These are phyloP conservation scores for Polypterus senegalus DNA, from an alignment of 2,113 vertebrate species.

Conservation along the genomic window DNA sequence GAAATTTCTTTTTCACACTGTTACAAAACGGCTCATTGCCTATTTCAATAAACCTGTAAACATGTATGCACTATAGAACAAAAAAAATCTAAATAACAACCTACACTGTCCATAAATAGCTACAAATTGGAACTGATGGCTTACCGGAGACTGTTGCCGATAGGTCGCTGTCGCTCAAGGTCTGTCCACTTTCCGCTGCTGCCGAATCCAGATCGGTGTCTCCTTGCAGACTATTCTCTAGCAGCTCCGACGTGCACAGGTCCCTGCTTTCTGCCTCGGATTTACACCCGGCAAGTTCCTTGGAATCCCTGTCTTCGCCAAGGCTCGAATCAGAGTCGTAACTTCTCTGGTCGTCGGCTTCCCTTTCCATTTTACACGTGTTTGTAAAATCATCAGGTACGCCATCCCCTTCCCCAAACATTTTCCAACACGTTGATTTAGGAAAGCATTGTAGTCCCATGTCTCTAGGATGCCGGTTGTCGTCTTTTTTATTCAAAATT, in stretches of 20 bases:
- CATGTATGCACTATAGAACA: too few relatives aligned
- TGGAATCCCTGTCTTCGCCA: constrained; percentile 60
- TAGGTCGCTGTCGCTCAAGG: constrained; percentile 70
- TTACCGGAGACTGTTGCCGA: constrained; percentile 66
- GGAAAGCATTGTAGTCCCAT: constrained; percentile 50
- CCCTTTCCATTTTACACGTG: constrained; percentile 28
- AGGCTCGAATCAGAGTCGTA: constrained; percentile 68
- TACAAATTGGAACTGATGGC: constrained; percentile 3
- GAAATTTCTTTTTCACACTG: too few relatives aligned
- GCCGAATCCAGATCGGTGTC: constrained; percentile 55
- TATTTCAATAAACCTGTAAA: too few relatives aligned
- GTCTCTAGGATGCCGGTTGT: constrained; percentile 48
- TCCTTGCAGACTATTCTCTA: constrained; percentile 47
- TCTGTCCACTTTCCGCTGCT: constrained; percentile 40
- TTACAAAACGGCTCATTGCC: too few relatives aligned
- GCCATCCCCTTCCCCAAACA: constrained; percentile 56
- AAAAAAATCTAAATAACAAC: too few relatives aligned
- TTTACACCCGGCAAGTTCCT: constrained; percentile 35
- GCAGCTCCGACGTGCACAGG: constrained; percentile 32
- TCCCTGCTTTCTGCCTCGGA: constrained; percentile 37
- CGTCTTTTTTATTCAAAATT: constrained; percentile 80
- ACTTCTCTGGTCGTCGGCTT: constrained; percentile 39
- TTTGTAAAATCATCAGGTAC: constrained; percentile 24
- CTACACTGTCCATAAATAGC: too few relatives aligned
- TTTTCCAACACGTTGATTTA: constrained; percentile 72